Evolutionary conservation across 2,888 invertebrate species (phyloP).

Genomic region (Cistogaster globosa): DNA sequence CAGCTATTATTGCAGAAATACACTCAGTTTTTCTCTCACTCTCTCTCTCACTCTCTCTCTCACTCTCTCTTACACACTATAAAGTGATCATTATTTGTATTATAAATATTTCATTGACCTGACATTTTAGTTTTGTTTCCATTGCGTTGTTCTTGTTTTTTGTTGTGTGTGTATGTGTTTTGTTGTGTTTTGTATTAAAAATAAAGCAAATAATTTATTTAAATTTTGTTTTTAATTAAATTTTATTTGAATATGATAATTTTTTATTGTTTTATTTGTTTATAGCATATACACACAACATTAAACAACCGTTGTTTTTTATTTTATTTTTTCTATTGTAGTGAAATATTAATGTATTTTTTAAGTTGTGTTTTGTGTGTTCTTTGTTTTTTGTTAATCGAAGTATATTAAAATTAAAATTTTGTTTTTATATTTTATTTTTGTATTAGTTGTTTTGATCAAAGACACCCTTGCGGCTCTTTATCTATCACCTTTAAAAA

Average conservation of each 20-base stretch:
- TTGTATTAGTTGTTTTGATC: neutral
- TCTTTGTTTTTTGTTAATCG: neutral
- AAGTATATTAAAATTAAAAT: neutral
- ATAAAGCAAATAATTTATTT: slow-evolving; percentile 6
- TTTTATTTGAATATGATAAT: slow-evolving; percentile 35
- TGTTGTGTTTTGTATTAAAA: neutral
- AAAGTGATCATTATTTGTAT: slow-evolving; percentile 31
- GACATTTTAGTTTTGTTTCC: slow-evolving; percentile 43
- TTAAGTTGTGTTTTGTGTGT: neutral
- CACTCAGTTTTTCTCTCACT: neutral
- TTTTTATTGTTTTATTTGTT: slow-evolving; percentile 35
- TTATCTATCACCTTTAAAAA: slow-evolving; percentile 6
- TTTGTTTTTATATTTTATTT: neutral
- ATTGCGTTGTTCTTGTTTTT: slow-evolving; percentile 21
- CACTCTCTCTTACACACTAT: neutral
- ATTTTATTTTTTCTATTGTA: neutral
- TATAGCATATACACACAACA: neutral
- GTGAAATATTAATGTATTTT: neutral
- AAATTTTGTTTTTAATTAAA: slow-evolving; percentile 33
- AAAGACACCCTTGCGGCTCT: neutral
- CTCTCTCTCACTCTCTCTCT: neutral
- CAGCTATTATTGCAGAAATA: neutral
- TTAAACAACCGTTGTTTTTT: too few relatives aligned
- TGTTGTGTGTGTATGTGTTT: neutral
- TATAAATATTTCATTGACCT: slow-evolving; percentile 48